Conservation (phyloP, 2,888 invertebrate genomes). For the Pyrocoelia pectoralis region DNA sequence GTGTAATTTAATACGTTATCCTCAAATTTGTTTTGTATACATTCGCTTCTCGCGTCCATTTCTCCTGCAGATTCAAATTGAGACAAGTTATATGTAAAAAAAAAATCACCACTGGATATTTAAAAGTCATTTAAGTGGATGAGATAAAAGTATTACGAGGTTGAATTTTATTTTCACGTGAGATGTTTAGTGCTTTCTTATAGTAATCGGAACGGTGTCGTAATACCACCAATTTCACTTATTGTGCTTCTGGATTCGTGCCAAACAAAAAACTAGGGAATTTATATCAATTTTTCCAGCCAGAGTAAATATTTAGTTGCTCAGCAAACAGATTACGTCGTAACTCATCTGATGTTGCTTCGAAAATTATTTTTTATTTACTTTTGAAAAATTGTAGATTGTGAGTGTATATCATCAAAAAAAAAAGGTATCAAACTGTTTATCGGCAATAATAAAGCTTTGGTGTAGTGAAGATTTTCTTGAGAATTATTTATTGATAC, state of each 20-base stretch:
- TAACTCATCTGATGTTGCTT: neutral
- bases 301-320: neutral
- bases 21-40: neutral
- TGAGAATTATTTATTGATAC: conserved; percentile 1
- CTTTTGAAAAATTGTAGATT: too few relatives aligned
- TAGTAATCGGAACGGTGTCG: neutral
- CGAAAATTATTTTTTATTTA: neutral
- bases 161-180: neutral
- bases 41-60: neutral
- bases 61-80: neutral
- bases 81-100: neutral
- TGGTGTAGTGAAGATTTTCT: neutral
- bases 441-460: neutral
- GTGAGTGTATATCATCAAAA: too few relatives aligned
- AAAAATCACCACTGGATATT: neutral
- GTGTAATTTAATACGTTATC: neutral
- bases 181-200: neutral
- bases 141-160: neutral
- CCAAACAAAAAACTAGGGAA: neutral
- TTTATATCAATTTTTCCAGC: neutral
- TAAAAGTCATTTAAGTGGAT: neutral
- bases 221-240: neutral
- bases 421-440: conserved; percentile 1
- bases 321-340: neutral
- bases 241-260: neutral